Evolutionary conservation across 53 echinoderm and acorn worm species (phyloP).

Genomic region (Holothuria leucospilota): DNA sequence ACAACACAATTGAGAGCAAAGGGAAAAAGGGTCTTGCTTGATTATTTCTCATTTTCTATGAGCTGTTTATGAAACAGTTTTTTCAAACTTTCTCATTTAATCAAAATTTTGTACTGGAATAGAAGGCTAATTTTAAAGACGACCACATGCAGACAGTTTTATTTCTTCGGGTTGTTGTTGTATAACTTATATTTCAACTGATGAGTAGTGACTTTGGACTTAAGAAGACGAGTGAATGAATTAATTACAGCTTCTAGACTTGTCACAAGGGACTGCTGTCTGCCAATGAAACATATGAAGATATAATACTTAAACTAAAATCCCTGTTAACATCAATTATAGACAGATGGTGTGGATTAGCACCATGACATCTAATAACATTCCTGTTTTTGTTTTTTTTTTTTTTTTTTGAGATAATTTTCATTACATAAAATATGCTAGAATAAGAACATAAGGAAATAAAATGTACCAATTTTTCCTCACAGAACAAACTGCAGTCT

Average conservation of each 20-base stretch:
- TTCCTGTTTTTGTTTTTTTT: neutral
- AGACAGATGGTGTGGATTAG: conserved; percentile 13
- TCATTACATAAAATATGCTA: too few relatives aligned
- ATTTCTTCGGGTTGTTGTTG: neutral
- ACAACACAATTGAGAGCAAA: too few relatives aligned
- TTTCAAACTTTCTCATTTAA: conserved; percentile 40
- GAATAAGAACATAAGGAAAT: too few relatives aligned
- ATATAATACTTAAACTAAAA: conserved; percentile 7
- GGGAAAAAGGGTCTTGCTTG: too few relatives aligned
- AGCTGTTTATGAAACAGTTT: conserved; percentile 20
- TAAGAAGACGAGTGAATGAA: conserved; percentile 32
- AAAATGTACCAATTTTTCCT: too few relatives aligned
- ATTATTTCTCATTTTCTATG: too few relatives aligned
- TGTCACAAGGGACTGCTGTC: conserved; percentile 37
- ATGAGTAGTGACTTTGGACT: conserved; percentile 46
- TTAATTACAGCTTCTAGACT: conserved; percentile 44
- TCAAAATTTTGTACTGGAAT: conserved; percentile 23
- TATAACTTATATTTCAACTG: conserved; percentile 41
- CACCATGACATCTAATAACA: conserved; percentile 30
- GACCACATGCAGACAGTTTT: neutral
- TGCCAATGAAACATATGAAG: conserved; percentile 17
- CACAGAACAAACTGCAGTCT: too few relatives aligned
- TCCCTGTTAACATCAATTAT: conserved; percentile 41
- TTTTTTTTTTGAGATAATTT: neutral
- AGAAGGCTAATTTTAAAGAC: conserved; percentile 18